Percentiles rank a stretch among this genome's conserved stretches.
Evolutionary conservation across 2,113 vertebrate species (phyloP).

Genomic region (Tringa solitaria): DNA sequence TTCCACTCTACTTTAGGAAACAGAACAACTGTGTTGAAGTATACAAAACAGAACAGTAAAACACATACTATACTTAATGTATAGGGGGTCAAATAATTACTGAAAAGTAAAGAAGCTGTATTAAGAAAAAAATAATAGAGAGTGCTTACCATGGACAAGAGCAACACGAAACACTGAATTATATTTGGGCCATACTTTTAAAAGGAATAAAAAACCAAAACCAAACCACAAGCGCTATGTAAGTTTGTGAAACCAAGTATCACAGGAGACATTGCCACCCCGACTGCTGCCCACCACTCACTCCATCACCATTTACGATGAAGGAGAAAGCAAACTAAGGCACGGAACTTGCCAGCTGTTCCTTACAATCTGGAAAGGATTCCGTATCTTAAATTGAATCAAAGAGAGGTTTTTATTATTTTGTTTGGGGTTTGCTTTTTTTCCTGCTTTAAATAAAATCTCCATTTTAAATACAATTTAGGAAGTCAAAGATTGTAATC

Average conservation of each 20-base stretch:
- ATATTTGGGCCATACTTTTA: background rate
- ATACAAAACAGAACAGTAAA: background rate
- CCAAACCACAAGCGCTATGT: background rate
- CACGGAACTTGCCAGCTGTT: background rate
- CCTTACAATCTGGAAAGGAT: background rate
- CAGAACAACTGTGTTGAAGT: background rate
- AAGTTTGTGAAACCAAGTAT: background rate
- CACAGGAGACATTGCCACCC: background rate
- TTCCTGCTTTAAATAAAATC: background rate
- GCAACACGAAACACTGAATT: background rate
- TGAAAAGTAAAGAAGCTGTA: background rate
- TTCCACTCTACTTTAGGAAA: background rate
- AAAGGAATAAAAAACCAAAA: background rate
- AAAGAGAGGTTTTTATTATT: background rate
- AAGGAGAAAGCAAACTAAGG: background rate
- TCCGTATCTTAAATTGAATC: background rate
- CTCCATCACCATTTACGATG: background rate
- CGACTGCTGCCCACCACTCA: background rate
- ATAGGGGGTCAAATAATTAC: background rate
- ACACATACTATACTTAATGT: background rate
- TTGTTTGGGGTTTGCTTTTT: background rate
- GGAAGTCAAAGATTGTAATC: background rate
- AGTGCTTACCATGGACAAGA: background rate
- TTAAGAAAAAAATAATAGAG: background rate
- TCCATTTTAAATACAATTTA: background rate